Conservation (phyloP, 2,888 invertebrate species). For the Slavum lentiscoides region DNA sequence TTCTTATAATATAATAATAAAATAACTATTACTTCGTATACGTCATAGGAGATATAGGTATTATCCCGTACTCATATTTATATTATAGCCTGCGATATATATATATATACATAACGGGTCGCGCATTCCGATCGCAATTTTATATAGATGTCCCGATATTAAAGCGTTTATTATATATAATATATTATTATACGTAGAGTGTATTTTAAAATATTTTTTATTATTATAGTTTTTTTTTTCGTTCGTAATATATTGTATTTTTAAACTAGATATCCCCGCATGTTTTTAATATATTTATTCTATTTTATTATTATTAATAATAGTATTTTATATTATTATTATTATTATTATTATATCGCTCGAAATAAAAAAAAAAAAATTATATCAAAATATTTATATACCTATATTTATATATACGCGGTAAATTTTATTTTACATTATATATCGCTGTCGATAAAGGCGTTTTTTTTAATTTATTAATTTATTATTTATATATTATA, state of each 20-base stretch:
- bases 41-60: no score
- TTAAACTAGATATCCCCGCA: slow-evolving; percentile 5
- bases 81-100: no score
- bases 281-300: slow-evolving; percentile 16
- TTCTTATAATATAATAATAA: no score
- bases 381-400: neutral
- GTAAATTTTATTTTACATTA: neutral
- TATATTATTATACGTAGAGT: neutral
- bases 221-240: neutral
- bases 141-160: no score
- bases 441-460: neutral
- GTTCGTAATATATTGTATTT: neutral
- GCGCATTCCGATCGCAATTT: no score
- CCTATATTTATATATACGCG: slow-evolving; percentile 2
- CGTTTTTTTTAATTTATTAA: slow-evolving; percentile 35
- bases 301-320: slow-evolving; percentile 17
- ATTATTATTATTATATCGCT: slow-evolving; percentile 16
- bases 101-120: no score
- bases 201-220: neutral
- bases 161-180: no score
- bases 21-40: no score
- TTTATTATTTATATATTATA: slow-evolving; percentile 1
- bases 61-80: no score
- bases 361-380: slow-evolving; percentile 21
- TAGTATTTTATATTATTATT: slow-evolving; percentile 10